Evolutionary conservation across 2,113 vertebrate genomes (phyloP), one percentile per base, ranked within the genome.

Genomic region (Prunella himalayana): DNA sequence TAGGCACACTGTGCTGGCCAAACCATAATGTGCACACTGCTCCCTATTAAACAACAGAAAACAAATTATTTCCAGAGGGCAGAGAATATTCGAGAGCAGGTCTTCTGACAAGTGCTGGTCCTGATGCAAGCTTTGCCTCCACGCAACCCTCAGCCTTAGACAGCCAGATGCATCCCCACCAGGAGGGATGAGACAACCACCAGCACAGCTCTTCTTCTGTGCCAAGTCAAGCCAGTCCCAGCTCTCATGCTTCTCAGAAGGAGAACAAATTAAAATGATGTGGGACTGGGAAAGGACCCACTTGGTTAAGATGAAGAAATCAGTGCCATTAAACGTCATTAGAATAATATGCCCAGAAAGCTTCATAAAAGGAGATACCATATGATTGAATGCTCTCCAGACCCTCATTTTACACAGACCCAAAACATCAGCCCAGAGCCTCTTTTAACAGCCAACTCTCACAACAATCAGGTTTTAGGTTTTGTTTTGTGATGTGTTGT

Each of bases 281-380:
- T 59, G 76, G 68, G 86, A 83, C 80, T 94, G 47, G 65, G 90
- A 90, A 88, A 92, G 94, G 71, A 83, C 76, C 66, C 56, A 68
- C 75, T 92, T 65, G 51, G 88, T 96, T 96, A 86, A 86, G 82
- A 96, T 66, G 59, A 94, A 92, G 89, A 95, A 95, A 91, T 91
- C 65, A 71, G 69, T 92, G 73, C 84, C 86, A 94, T 94, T 96
- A 92, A 94, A 79, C 37, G 37, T 85, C 92, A 81, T 94, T 90
- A 93, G 79, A 94, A 90, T 94, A 85, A 94, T 78, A 92, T 81
- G 88, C 79, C 85, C 84, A 91, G 85, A 90, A 95, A 94, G 91
- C 82, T 94, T 96, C 90, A 91, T 92, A 94, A 95, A 94, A 93
- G 85, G 68, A 95, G 82, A 83, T 80, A 70, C 16, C 21, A 11